Conservation (phyloP, 2,888 invertebrate species). For the Rhagium mordax region DNA sequence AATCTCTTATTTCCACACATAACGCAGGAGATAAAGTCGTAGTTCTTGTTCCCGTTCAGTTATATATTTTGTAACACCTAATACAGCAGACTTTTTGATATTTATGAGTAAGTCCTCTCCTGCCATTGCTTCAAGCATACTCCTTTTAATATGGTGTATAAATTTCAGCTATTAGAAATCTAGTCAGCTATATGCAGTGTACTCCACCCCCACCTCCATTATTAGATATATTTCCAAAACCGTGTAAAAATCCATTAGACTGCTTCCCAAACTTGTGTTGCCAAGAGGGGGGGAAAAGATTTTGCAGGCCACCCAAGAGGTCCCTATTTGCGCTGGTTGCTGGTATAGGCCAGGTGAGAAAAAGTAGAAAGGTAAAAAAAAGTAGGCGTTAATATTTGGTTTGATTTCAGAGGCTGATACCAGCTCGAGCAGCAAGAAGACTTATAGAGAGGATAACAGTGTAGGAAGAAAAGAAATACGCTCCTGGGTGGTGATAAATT, state of each 20-base stretch:
- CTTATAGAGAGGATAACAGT: slow-evolving; percentile 57
- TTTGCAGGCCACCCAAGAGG: slow-evolving; percentile 82
- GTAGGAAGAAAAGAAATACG: neutral
- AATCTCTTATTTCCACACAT: too few relatives aligned
- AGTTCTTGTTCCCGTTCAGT: too few relatives aligned
- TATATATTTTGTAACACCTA: too few relatives aligned
- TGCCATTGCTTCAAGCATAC: too few relatives aligned
- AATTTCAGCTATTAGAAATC: slow-evolving; percentile 65
- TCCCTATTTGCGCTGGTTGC: slow-evolving; percentile 79
- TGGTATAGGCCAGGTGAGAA: slow-evolving; percentile 74
- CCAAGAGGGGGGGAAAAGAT: slow-evolving; percentile 81
- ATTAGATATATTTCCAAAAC: slow-evolving; percentile 80
- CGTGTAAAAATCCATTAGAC: slow-evolving; percentile 80
- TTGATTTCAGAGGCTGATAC: slow-evolving; percentile 59
- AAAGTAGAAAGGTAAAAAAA: neutral
- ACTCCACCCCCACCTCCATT: slow-evolving; percentile 79
- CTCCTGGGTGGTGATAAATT: neutral
- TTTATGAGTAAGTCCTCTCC: too few relatives aligned
- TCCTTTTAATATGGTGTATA: too few relatives aligned
- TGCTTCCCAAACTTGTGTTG: slow-evolving; percentile 88
- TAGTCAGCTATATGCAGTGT: slow-evolving; percentile 80
- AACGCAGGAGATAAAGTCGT: too few relatives aligned
- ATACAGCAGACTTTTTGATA: too few relatives aligned
- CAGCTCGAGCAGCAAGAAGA: slow-evolving; percentile 57
- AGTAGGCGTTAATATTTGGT: neutral